Evolutionary conservation across 2,888 invertebrate genomes (phyloP), one percentile per base, ranked within the genome.

Genomic region (Leptinotarsa rubiginosa): DNA sequence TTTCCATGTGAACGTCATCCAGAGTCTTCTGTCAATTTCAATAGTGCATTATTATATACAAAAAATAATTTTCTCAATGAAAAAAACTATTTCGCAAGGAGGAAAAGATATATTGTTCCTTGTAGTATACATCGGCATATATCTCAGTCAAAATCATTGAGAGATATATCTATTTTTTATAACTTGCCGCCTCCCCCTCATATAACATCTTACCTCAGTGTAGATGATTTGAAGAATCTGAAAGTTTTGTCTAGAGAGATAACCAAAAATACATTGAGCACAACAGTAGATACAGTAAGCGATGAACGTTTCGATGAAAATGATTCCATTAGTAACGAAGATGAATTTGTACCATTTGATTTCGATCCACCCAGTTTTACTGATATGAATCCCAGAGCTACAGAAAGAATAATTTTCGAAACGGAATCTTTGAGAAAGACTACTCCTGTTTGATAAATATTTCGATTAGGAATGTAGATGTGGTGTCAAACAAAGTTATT

Each of bases 311-410:
- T 86, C 79, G 88, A 91, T 56, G 92, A 92, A 77, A 92, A 92
- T 77, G 89, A 88, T 79, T 91, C 92, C 70, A 91, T 18, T 7
- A 92, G 15, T 64, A 89, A 90, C 67, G 91, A 92, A 77, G 92
- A 92, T 79, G 93, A 93, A 82, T 90, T 93, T 84, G 92, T 93
- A 65, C 92, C 93, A 15, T 93, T 93, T 84, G 92, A 93, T 82
- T 89, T 92, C 72, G 93, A 92, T 52, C 90, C 90, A 65, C 88
- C 90, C 31, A 87, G 86, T 81, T 85, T 81, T 70, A 82, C 83
- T 52, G 85, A 88, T 31, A 83, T 87, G 72, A 85, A 81, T 78
- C 84, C 85, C 68, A 80, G 85, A 64, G 84, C 82, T 75, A 10
- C 10, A 41, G 70, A n/a, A 69, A 88, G 74, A 87, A 90, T 69